phyloP scores from a whole-genome alignment of 2,113 vertebrate genomes.

The Corynorhinus townsendii region DNA sequence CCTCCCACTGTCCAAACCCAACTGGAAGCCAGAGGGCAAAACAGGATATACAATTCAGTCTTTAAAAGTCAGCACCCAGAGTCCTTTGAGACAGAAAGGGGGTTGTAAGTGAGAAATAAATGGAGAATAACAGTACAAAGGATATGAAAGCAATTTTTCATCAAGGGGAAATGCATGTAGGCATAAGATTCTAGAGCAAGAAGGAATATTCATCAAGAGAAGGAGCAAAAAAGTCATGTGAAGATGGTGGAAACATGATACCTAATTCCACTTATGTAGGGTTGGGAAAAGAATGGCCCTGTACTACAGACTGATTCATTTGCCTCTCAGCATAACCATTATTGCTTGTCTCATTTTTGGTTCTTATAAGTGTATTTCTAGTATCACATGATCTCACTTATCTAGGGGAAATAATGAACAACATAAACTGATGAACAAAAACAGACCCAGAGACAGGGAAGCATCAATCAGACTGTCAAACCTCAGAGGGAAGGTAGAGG shows the following conservation, averaged over 20 bases:
- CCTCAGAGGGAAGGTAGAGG: too few species aligned
- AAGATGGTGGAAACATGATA: neutral
- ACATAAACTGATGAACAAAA: too few species aligned
- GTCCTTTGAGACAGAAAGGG: neutral
- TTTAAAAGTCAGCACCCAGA: neutral
- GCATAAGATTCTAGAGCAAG: neutral
- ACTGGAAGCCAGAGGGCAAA: neutral
- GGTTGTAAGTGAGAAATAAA: neutral
- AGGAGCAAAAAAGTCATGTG: neutral
- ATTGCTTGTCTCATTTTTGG: too few species aligned
- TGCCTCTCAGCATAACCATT: too few species aligned
- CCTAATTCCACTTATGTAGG: neutral
- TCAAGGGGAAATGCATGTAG: neutral
- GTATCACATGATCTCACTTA: too few species aligned
- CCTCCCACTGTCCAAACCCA: neutral
- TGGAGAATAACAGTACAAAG: neutral
- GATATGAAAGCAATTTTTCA: neutral
- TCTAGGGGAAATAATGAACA: too few species aligned
- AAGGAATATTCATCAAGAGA: neutral
- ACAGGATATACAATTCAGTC: fast-evolving
- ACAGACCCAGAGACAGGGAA: too few species aligned
- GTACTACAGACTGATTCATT: too few species aligned
- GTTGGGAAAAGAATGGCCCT: neutral
- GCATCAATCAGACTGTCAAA: too few species aligned
- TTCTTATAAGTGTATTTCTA: too few species aligned